Evolutionary conservation across 1,140 invertebrate species (phyloP).

Genomic region (Polypedilum pembai): DNA sequence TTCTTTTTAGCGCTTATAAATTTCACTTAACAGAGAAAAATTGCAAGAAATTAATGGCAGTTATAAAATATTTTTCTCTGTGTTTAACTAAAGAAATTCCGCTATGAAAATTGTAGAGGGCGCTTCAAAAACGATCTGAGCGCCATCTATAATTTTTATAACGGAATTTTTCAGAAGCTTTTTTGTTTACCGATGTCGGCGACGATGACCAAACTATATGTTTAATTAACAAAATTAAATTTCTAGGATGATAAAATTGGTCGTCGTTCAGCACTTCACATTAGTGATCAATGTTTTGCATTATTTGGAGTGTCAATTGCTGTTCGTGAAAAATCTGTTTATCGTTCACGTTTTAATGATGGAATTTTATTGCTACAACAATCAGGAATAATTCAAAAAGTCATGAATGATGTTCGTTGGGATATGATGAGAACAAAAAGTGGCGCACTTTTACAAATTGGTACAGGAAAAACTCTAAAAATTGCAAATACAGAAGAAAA

Average conservation of each 20-base stretch:
- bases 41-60: too few species aligned
- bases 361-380: constrained; percentile 54
- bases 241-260: constrained; percentile 45
- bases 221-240: too few species aligned
- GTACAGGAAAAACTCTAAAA: constrained; percentile 36
- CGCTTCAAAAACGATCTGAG: too few species aligned
- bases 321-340: constrained; percentile 54
- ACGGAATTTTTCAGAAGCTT: too few species aligned
- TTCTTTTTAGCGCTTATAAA: too few species aligned
- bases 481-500: constrained; percentile 52
- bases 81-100: too few species aligned
- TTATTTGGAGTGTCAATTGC: constrained; percentile 55
- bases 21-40: too few species aligned
- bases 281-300: constrained; percentile 62
- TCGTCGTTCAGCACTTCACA: constrained; percentile 56
- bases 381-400: constrained; percentile 56
- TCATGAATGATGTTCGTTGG: constrained; percentile 60
- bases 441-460: constrained; percentile 51
- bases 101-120: too few species aligned
- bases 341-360: constrained; percentile 50
- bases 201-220: too few species aligned
- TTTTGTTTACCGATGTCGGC: too few species aligned
- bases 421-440: constrained; percentile 52
- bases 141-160: too few species aligned
- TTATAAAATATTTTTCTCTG: too few species aligned